Base-by-base conservation (phyloP, 1,140 invertebrate genomes). In the Temnothorax nylanderi region DNA sequence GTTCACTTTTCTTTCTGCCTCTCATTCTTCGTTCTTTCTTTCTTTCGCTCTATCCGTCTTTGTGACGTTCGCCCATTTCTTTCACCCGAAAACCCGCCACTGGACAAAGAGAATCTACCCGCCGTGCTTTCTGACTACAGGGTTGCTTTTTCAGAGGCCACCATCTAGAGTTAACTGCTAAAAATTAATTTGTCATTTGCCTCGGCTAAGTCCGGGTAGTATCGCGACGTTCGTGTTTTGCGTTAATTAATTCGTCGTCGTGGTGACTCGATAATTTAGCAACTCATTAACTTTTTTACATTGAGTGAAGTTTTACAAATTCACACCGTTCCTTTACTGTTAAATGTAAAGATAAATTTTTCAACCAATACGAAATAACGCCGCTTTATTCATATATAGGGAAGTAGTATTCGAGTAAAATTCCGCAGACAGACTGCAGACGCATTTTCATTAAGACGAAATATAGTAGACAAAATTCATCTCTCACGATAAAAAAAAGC, bases 171-270 rank as follows among this genome's bases (percentile, higher is more conserved):
- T 75, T 84, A 84, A 84, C 69, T 49, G 69, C 41, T 84, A 84
- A 84, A 84, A 75, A 84, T 84, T 84, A 84, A 84, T 75, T 84
- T 60, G 80, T 84, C 80, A 84, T 75, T 84, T 84, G 69, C 26
- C 18, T 32, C 41, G 54, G 64, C 21, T 41, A 80, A 69, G 77
- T 81, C 18, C 11, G 26, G 26, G 6, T 54, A 41, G 21, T 82
- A 60, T 56, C 60, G 67, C 80, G 32, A 62, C 54, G 13, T 75
- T 37, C 69, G 41, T 84, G 69, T 84, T 84, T 84, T 75, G 69
- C 80, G 41, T 56, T 75, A 84, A 84, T 84, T 74, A 84, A 74
- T 84, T 84, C 26, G 80, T 74, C 80, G 69, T 74, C 78, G 41
- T 32, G 80, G 13, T 44, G 69, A 49, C 69, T 84, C 69, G 56